Evolutionary conservation across 2,113 vertebrate genomes (phyloP).

Genomic region (Phrynosoma blainvillii): DNA sequence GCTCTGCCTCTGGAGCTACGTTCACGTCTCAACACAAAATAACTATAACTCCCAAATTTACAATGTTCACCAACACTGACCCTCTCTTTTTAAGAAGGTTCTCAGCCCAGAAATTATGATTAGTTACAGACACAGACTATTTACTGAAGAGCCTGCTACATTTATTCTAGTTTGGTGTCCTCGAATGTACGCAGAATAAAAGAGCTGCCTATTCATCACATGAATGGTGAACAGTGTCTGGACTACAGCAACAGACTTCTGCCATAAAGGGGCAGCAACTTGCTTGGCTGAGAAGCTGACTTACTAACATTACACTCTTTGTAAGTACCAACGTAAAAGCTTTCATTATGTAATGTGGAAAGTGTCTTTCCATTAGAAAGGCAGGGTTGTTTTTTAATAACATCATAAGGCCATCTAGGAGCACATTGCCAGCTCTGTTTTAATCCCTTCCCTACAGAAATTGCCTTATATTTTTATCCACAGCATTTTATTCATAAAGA

Average conservation of each 20-base stretch:
- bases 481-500: conserved; percentile 26
- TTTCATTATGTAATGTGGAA: conserved; percentile 52
- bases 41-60: neutral
- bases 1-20: neutral
- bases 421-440: neutral
- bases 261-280: neutral
- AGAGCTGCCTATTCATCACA: neutral
- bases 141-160: neutral
- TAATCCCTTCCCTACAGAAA: conserved; percentile 40
- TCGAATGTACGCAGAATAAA: neutral
- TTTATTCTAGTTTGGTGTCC: neutral
- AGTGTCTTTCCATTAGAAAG: conserved; percentile 50
- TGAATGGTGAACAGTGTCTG: neutral
- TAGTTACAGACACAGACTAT: neutral
- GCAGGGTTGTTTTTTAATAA: conserved; percentile 2
- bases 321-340: conserved; percentile 49
- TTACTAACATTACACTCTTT: conserved; percentile 53
- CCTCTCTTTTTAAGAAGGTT: neutral
- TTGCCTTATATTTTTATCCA: neutral
- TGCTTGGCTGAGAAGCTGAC: conserved; percentile 22
- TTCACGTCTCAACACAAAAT: neutral
- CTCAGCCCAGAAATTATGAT: neutral
- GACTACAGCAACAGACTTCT: conserved; percentile 14
- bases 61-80: neutral
- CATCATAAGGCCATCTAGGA: conserved; percentile 6